A percentile compares a stretch with the other conserved stretches of the same genome.
Conservation (phyloP, 2,888 invertebrate species). For the Drosophila putrida region DNA sequence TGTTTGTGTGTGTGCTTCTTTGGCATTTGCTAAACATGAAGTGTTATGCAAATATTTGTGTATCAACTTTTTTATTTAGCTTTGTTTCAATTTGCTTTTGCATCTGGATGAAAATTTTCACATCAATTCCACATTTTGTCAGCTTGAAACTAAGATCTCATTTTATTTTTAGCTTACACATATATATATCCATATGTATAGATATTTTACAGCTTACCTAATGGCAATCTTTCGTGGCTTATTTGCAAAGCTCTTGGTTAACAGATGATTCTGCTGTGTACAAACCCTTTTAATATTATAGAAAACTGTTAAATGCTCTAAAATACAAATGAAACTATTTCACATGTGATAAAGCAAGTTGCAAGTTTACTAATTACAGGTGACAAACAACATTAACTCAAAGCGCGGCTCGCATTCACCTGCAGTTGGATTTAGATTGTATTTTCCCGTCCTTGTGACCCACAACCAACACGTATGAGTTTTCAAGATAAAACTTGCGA, state of each 20-base stretch:
- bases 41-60: slow-evolving; percentile 76
- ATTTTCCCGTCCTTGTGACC: slow-evolving; percentile 66
- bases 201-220: slow-evolving; percentile 1
- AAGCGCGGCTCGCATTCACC: slow-evolving; percentile 18
- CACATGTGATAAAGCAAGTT: slow-evolving; percentile 11
- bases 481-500: slow-evolving; percentile 51
- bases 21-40: slow-evolving; percentile 72
- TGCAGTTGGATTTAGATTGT: slow-evolving; percentile 62
- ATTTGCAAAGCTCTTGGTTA: slow-evolving; percentile 6
- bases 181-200: neutral
- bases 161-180: slow-evolving; percentile 10
- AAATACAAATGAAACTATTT: slow-evolving; percentile 7
- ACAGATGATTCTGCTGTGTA: neutral
- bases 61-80: slow-evolving; percentile 57
- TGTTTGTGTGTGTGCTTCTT: slow-evolving; percentile 39
- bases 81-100: slow-evolving; percentile 46
- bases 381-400: slow-evolving; percentile 43
- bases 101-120: slow-evolving; percentile 34
- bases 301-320: slow-evolving; percentile 2
- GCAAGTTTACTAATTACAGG: slow-evolving; percentile 63
- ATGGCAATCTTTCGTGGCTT: slow-evolving; percentile 9
- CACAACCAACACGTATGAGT: slow-evolving; percentile 41
- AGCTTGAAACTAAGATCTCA: slow-evolving; percentile 5
- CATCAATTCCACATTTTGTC: slow-evolving; percentile 37
- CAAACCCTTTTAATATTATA: slow-evolving; percentile 5